A percentile compares a stretch with the other conserved stretches of the same genome.
Evolutionary conservation across 2,797 vertebrate species (phyloP).

Genomic region (Cryptoprocta ferox): DNA sequence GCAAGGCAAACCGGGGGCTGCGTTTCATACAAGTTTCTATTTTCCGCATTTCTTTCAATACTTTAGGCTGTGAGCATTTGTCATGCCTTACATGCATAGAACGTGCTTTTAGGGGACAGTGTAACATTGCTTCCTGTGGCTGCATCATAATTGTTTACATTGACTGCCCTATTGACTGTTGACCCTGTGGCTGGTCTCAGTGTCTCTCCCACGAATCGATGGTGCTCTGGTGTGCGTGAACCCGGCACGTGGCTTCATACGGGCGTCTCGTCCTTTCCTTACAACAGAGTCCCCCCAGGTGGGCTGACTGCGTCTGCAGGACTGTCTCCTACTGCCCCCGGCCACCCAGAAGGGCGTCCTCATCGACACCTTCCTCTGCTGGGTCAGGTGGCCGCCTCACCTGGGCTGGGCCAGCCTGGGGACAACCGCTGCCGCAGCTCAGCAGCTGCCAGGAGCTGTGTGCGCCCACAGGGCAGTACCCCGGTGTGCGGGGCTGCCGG

Average conservation of each 20-base stretch:
- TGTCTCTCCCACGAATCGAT: fast-evolving
- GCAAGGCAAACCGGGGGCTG: background rate
- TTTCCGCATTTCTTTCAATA: too few relatives aligned
- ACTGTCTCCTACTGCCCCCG: background rate
- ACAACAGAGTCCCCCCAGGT: fast-evolving
- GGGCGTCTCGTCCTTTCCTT: background rate
- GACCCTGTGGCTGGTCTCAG: background rate
- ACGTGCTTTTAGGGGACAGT: background rate
- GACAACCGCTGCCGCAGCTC: too few relatives aligned
- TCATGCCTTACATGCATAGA: background rate
- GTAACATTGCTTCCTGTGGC: fast-evolving
- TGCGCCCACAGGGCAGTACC: background rate
- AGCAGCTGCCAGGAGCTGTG: background rate
- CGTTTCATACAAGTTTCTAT: background rate
- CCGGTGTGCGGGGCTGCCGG: too few relatives aligned
- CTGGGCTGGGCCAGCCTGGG: background rate
- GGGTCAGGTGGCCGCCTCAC: background rate
- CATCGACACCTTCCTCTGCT: background rate
- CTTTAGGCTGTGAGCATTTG: fast-evolving
- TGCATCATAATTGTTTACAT: fast-evolving
- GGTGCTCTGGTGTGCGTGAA: fast-evolving
- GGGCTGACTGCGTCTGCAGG: background rate
- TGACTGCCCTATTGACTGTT: background rate
- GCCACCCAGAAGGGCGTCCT: background rate
- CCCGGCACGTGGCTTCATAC: fast-evolving